A percentile compares a stretch with the other conserved stretches of the same genome.
These are phyloP conservation scores for Griposia aprilina DNA, from an alignment of 2,888 invertebrate genomes.

Conservation along the genomic window DNA sequence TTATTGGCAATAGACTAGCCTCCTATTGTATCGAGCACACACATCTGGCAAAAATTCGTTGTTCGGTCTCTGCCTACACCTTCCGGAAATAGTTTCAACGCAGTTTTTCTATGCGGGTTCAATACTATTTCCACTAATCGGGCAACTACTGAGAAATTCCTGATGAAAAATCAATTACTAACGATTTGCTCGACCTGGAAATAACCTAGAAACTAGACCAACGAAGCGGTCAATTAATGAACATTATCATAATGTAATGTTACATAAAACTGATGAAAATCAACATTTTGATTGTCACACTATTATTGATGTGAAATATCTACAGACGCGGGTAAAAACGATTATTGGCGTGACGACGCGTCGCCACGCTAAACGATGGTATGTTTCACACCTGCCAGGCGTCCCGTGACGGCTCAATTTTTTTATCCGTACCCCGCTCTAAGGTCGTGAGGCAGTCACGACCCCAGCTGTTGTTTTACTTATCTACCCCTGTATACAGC, in stretches of 20 bases:
- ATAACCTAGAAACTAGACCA: neutral
- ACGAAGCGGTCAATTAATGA: neutral
- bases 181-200: neutral
- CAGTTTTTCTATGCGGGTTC: neutral
- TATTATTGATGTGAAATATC: too few relatives aligned
- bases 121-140: neutral
- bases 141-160: neutral
- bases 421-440: conserved; percentile 15
- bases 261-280: neutral
- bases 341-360: too few relatives aligned
- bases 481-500: conserved; percentile 29
- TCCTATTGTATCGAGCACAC: neutral
- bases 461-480: conserved; percentile 47
- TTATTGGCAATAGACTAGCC: neutral
- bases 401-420: too few relatives aligned
- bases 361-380: too few relatives aligned
- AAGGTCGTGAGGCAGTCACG: conserved; percentile 24
- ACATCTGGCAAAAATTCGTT: neutral
- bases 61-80: too few relatives aligned
- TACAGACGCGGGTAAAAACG: too few relatives aligned
- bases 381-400: too few relatives aligned
- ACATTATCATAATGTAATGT: neutral
- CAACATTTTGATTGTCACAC: neutral
- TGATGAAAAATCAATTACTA: neutral
- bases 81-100: neutral